phyloP scores from a whole-genome alignment of 2,797 vertebrate species.

The Glossophaga mutica region DNA sequence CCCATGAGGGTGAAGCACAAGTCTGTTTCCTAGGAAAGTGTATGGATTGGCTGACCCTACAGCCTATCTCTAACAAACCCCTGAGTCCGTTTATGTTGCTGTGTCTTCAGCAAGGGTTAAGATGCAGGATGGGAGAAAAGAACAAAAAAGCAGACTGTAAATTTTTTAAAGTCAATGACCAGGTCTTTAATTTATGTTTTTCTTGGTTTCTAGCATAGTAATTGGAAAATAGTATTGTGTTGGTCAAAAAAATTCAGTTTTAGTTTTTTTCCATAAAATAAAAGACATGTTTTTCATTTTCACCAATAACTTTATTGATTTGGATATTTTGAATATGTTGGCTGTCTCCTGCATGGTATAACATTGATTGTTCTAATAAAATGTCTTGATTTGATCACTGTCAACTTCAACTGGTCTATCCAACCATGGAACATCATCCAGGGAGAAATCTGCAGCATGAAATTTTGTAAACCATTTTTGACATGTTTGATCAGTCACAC shows the following conservation, averaged over 20 bases:
- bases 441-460: neutral
- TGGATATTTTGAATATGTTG: neutral
- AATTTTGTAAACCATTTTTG: neutral
- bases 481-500: neutral
- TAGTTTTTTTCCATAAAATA: too few species aligned
- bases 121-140: neutral
- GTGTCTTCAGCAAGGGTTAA: neutral
- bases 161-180: neutral
- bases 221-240: neutral
- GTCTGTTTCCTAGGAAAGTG: neutral
- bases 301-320: neutral
- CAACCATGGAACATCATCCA: neutral
- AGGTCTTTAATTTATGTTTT: neutral
- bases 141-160: neutral
- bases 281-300: neutral
- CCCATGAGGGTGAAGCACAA: neutral
- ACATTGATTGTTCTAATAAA: neutral
- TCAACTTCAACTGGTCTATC: neutral
- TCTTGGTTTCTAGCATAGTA: neutral
- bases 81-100: neutral
- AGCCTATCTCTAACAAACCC: neutral
- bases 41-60: neutral
- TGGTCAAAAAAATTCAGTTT: neutral
- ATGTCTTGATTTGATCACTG: neutral
- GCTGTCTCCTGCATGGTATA: neutral